These are phyloP conservation scores for Takifugu ocellatus DNA, from an alignment of 2,797 vertebrate genomes.

Conservation along the genomic window DNA sequence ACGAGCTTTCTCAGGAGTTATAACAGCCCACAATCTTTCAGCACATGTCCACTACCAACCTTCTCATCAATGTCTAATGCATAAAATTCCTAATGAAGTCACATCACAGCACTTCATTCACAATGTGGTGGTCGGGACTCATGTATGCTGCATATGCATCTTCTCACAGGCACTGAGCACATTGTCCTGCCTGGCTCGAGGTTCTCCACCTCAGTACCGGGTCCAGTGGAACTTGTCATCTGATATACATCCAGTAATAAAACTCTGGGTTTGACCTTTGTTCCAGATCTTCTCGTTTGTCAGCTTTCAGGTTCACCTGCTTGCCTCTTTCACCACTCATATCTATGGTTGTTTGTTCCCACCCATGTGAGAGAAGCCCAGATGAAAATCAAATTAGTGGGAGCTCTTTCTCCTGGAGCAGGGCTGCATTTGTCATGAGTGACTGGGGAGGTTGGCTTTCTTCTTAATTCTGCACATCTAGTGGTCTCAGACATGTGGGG, in stretches of 20 bases:
- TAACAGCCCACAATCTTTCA: slow-evolving; percentile 7
- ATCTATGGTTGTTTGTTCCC: not conserved
- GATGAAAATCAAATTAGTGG: slow-evolving; percentile 57
- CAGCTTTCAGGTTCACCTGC: not conserved
- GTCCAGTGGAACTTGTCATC: no score
- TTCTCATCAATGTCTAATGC: slow-evolving; percentile 32
- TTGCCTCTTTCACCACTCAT: slow-evolving; percentile 9
- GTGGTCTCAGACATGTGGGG: slow-evolving; percentile 14
- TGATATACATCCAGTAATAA: no score
- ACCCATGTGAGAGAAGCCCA: slow-evolving; percentile 36
- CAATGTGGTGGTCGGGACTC: slow-evolving; percentile 43
- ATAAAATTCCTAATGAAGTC: slow-evolving; percentile 30
- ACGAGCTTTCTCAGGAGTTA: slow-evolving; percentile 26
- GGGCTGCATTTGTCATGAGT: slow-evolving; percentile 48
- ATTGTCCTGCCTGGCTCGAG: no score
- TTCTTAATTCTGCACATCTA: slow-evolving; percentile 28
- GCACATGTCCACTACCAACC: slow-evolving; percentile 28
- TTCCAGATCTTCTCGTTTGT: slow-evolving; percentile 2
- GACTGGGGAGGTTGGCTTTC: slow-evolving; percentile 48
- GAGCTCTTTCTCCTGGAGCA: slow-evolving; percentile 47
- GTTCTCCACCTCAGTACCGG: no score
- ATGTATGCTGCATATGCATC: slow-evolving; percentile 39
- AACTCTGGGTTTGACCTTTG: no score
- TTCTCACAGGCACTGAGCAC: slow-evolving; percentile 9
- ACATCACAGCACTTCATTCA: slow-evolving; percentile 29